phyloP scores from a whole-genome alignment of 2,113 vertebrate species.

The Mesoclemmys tuberculata region DNA sequence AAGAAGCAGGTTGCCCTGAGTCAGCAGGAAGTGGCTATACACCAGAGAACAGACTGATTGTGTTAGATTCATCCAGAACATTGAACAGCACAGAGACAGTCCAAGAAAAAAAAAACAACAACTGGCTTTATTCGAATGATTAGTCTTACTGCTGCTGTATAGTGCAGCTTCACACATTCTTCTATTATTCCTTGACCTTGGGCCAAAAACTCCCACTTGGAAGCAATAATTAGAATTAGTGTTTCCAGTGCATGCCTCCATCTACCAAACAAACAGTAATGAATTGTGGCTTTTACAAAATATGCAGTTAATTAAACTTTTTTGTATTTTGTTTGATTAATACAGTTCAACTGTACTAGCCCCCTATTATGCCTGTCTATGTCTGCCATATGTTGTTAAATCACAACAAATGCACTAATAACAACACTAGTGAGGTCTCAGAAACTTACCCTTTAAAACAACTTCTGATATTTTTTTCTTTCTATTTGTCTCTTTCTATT shows the following conservation, averaged over 20 bases:
- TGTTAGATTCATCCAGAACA: slow-evolving; percentile 86
- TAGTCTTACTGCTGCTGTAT: slow-evolving; percentile 80
- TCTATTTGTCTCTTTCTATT: background rate
- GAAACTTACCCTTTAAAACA: background rate
- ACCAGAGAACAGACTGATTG: slow-evolving; percentile 86
- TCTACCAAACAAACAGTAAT: slow-evolving; percentile 82
- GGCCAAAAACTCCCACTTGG: slow-evolving; percentile 87
- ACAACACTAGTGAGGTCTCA: background rate
- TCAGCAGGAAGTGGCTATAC: slow-evolving; percentile 85
- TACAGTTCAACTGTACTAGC: slow-evolving; percentile 59
- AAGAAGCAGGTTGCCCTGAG: slow-evolving; percentile 83
- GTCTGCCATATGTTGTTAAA: slow-evolving; percentile 24
- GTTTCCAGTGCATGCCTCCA: slow-evolving; percentile 83
- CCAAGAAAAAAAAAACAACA: slow-evolving; percentile 74
- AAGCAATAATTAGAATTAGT: slow-evolving; percentile 87
- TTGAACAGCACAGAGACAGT: slow-evolving; percentile 78
- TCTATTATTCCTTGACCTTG: slow-evolving; percentile 87
- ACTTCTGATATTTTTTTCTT: background rate
- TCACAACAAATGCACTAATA: background rate
- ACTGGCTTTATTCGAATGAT: slow-evolving; percentile 85
- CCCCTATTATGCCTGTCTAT: slow-evolving; percentile 1
- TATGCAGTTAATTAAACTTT: slow-evolving; percentile 78
- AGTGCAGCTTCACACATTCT: slow-evolving; percentile 85
- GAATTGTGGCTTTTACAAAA: slow-evolving; percentile 76
- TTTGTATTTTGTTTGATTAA: slow-evolving; percentile 70